Evolutionary conservation across 2,888 invertebrate species (phyloP), one percentile per base, ranked within the genome.

Genomic region (Cotesia congregata): DNA sequence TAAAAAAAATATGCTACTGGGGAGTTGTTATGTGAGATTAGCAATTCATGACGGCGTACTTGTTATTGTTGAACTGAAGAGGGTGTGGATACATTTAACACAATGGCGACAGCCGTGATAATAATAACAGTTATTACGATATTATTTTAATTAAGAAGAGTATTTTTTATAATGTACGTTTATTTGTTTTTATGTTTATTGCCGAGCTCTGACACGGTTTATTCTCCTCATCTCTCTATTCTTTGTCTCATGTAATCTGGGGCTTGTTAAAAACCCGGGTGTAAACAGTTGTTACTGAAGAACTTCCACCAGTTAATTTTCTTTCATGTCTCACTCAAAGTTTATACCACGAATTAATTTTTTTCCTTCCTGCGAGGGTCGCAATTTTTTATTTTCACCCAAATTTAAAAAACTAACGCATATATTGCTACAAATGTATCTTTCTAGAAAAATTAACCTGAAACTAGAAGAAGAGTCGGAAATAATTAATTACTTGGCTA

Each of bases 261-360:
- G 83, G 85, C 87, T 89, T 88, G 88, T 89, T 89, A 89, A 79
- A 78, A 67, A 67, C 87, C 86, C 90, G 90, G 90, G 90, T 90
- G 90, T 90, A 90, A 90, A 90, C 90, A 90, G 90, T 90, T 90
- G 88, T 90, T 90, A 90, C 88, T 88, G 88, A 89, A 88, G 89
- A 89, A 89, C 88, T 89, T 89, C 30, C 30, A 4, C 30, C 30
- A 30, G 30, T 30, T 30, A 30, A 30, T 30, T 30, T 30, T 30
- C 30, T 30, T 30, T 30, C 30, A 30, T 30, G 30, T 30, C 30
- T 30, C 30, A 30, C 30, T 39, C 6, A 64, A n/a, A 64, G n/a
- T 40, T 72, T 38, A 40, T 41, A 30, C 2, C 5, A 40, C 62
- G 38, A 72, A 65, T 65, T 17, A 20, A 15, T 39, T 39, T 12